phyloP scores from a whole-genome alignment of 2,797 vertebrate genomes.

The Cuniculus paca region DNA sequence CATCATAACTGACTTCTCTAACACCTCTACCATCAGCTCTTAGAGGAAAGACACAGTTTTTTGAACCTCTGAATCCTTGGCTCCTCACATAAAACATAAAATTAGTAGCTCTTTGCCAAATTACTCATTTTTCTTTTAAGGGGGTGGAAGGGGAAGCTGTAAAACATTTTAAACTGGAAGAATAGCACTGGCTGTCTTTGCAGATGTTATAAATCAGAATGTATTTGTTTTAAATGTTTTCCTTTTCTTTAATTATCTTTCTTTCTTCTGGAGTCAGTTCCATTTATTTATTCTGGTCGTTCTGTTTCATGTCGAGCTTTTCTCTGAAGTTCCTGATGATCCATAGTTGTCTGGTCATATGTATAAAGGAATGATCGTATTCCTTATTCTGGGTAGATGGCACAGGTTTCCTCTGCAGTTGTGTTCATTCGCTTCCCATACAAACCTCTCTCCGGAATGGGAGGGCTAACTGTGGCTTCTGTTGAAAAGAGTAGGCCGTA shows the following conservation, averaged over 20 bases:
- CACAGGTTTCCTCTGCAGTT: conserved; percentile 42
- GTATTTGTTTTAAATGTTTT: conserved; percentile 42
- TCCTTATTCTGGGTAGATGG: not conserved
- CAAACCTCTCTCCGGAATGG: conserved; percentile 15
- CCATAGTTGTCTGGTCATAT: not conserved
- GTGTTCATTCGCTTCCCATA: conserved; percentile 1
- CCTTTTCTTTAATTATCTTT: conserved; percentile 34
- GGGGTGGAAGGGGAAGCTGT: not conserved
- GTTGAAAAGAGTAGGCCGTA: conserved; percentile 40
- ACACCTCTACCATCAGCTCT: conserved; percentile 26
- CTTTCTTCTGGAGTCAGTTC: conserved; percentile 56
- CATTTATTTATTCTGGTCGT: conserved; percentile 30
- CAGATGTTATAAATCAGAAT: conserved; percentile 14
- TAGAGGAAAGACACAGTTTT: not conserved
- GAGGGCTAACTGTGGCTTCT: conserved; percentile 56
- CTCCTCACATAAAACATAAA: not conserved
- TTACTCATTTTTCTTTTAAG: conserved; percentile 36
- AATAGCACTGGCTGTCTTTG: not conserved
- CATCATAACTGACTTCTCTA: conserved; percentile 31
- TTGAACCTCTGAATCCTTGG: conserved; percentile 31
- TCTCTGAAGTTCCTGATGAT: conserved; percentile 17
- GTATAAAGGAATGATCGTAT: conserved; percentile 36
- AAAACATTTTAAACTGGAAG: conserved; percentile 17
- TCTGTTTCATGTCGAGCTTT: conserved; percentile 47
- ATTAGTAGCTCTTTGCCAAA: conserved; percentile 28